Base-by-base conservation (phyloP, 2,113 vertebrate species). In the Tachuris rubrigastra region DNA sequence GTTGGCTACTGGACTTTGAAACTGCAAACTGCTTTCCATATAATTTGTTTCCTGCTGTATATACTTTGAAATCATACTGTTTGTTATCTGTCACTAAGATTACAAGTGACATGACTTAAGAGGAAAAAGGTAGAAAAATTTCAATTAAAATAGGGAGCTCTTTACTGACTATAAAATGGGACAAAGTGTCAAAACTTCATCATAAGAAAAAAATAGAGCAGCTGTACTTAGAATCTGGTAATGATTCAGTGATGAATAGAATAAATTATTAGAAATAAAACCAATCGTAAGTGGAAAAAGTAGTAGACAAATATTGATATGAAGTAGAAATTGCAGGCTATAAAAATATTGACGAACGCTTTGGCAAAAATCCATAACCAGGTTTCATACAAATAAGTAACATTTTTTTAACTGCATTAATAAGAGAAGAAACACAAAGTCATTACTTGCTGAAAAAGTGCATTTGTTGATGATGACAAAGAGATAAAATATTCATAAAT, bases 1-100 rank as follows among this genome's bases (percentile, higher is more conserved):
- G 13, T 59, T 90, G 58, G 77, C 63, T 35, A 24, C 52, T 90
- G 95, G 87, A 96, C 90, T 91, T 93, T 88, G 92, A 94, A 90
- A 91, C 87, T 77, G 55, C 76, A 94, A 83, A 83, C 62, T 55
- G 30, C 39, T 95, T 93, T 75, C 85, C 24, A 1, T 76, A 79
- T 85, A 50, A 90, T 83, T 79, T 59, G 39, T 47, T 83, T 73
- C 63, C 50, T 82, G 30, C 10, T 76, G 30, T 75, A 55, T 42
- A 87, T 53, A 42, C 59, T 69, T 53, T 50, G 67, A 91, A 93
- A 91, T 74, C 24, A 59, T 55, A 73, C 0, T 0, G 15, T 76
- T 87, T 85, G 52, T 74, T 93, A 80, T 87, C 67, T 76, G 7
- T 44, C 2, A 8, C 35, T 69, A 39, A 78, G 77, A 85, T 80